Conservation (phyloP, 2,888 invertebrate genomes). For the Rhamphomyia laevipes region DNA sequence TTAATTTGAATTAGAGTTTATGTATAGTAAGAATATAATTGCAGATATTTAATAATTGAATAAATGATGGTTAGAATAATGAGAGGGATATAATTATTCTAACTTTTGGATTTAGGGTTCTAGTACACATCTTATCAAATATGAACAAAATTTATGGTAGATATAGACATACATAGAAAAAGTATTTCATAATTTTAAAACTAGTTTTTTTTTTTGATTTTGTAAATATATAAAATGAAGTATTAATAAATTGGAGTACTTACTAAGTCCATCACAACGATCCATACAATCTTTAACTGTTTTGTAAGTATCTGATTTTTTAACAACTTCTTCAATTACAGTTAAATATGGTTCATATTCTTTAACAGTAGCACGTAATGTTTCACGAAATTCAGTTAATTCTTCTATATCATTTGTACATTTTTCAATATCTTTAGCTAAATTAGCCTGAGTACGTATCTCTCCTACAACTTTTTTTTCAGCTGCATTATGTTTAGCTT, state of each 20-base stretch:
- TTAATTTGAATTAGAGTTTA: too few relatives aligned
- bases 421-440: constrained; percentile 22
- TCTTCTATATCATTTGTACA: constrained; percentile 19
- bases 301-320: constrained; percentile 24
- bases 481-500: constrained; percentile 27
- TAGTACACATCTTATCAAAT: too few relatives aligned
- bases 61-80: too few relatives aligned
- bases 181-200: too few relatives aligned
- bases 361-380: constrained; percentile 24
- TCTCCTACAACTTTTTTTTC: constrained; percentile 27
- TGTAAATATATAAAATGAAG: not conserved
- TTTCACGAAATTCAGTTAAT: constrained; percentile 24
- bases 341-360: constrained; percentile 31
- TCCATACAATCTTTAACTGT: constrained; percentile 34
- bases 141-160: too few relatives aligned
- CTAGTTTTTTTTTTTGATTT: too few relatives aligned
- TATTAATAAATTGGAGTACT: too few relatives aligned
- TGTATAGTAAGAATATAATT: too few relatives aligned
- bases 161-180: too few relatives aligned
- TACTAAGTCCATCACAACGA: constrained; percentile 36
- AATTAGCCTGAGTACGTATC: constrained; percentile 21
- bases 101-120: too few relatives aligned
- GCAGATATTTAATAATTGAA: too few relatives aligned
- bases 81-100: too few relatives aligned
- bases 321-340: constrained; percentile 30